Conservation (phyloP, 1,140 invertebrate genomes). For the Drosophila kikkawai region DNA sequence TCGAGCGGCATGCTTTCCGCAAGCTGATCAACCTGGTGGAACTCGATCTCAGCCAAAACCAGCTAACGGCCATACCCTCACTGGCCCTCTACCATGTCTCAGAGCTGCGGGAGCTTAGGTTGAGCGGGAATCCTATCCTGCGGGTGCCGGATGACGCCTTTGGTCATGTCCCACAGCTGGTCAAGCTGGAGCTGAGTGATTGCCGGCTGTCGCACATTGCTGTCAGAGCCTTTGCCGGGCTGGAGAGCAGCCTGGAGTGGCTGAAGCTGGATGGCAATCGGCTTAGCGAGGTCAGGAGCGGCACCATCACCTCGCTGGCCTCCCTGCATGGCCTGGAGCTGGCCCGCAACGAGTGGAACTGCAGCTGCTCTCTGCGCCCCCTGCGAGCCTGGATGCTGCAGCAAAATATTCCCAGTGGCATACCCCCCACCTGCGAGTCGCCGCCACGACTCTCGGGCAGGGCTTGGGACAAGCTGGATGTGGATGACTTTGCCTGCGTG, state of each 20-base stretch:
- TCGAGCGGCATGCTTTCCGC: slow-evolving; percentile 89
- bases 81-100: slow-evolving; percentile 89
- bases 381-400: slow-evolving; percentile 91
- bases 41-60: slow-evolving; percentile 91
- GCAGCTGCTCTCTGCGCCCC: slow-evolving; percentile 91
- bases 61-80: slow-evolving; percentile 89
- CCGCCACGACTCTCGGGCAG: slow-evolving; percentile 88
- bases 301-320: slow-evolving; percentile 88
- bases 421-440: slow-evolving; percentile 88
- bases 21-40: slow-evolving; percentile 91
- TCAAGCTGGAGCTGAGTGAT: slow-evolving; percentile 90
- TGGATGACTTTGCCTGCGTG: slow-evolving; percentile 92
- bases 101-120: slow-evolving; percentile 90
- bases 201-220: slow-evolving; percentile 89
- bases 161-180: slow-evolving; percentile 88
- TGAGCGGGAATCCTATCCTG: slow-evolving; percentile 90
- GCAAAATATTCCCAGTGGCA: slow-evolving; percentile 90
- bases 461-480: slow-evolving; percentile 90
- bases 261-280: slow-evolving; percentile 91
- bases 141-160: slow-evolving; percentile 90
- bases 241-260: slow-evolving; percentile 90
- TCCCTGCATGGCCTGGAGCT: slow-evolving; percentile 91
- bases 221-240: slow-evolving; percentile 89
- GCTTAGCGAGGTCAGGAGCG: slow-evolving; percentile 88
- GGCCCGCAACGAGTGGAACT: slow-evolving; percentile 92